A percentile compares a stretch with the other conserved stretches of the same genome.
Conservation (phyloP, 1,140 invertebrate genomes). For the Brachionus sp. region DNA sequence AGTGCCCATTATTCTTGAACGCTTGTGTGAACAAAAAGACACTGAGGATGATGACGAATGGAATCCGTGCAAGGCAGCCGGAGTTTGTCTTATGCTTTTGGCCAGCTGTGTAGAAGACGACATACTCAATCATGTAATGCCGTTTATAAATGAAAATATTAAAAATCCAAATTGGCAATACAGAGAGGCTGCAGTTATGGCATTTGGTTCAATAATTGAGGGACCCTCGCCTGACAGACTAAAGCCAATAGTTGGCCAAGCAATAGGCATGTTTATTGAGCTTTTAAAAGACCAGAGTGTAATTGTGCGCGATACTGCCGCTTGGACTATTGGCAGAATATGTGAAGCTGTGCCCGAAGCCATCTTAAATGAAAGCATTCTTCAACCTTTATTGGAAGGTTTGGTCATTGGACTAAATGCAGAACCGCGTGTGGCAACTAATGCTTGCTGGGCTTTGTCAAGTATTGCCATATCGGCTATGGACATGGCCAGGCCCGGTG, state of each 20-base stretch:
- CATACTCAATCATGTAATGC: slow-evolving; percentile 88
- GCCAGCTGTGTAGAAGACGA: slow-evolving; percentile 94
- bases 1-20: slow-evolving; percentile 86
- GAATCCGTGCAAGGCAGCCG: slow-evolving; percentile 98
- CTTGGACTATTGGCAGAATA: slow-evolving; percentile 95
- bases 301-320: slow-evolving; percentile 89
- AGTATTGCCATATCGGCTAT: slow-evolving; percentile 95
- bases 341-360: slow-evolving; percentile 95
- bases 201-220: slow-evolving; percentile 91
- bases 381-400: slow-evolving; percentile 77
- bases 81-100: slow-evolving; percentile 96
- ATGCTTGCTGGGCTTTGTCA: slow-evolving; percentile 99
- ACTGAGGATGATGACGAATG: slow-evolving; percentile 95
- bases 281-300: slow-evolving; percentile 87
- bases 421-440: slow-evolving; percentile 91
- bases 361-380: slow-evolving; percentile 77
- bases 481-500: slow-evolving; percentile 69
- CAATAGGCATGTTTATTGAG: slow-evolving; percentile 88
- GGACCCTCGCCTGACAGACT: slow-evolving; percentile 81
- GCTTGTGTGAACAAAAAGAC: slow-evolving; percentile 81
- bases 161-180: slow-evolving; percentile 86
- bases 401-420: slow-evolving; percentile 78
- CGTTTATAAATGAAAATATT: slow-evolving; percentile 95
- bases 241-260: slow-evolving; percentile 88
- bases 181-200: slow-evolving; percentile 94